Evolutionary conservation across 2,797 vertebrate genomes (phyloP).

Genomic region (Pelodytes ibericus): DNA sequence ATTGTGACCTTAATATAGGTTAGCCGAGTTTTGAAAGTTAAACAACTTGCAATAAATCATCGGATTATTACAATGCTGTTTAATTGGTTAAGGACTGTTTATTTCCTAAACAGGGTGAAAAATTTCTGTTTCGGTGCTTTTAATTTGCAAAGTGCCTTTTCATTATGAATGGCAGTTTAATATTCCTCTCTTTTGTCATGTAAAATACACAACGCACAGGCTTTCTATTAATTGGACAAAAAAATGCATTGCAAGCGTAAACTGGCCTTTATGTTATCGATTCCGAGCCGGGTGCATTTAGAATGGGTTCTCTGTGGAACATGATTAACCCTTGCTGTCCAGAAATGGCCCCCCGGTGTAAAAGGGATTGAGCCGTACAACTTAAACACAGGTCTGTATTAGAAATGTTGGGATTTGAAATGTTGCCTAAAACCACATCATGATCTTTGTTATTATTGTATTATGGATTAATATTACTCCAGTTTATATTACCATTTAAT

Average conservation of each 20-base stretch:
- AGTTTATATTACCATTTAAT: no score
- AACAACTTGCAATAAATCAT: slow-evolving; percentile 99
- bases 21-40: slow-evolving; percentile 99
- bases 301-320: slow-evolving; percentile 74
- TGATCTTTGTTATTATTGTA: no score
- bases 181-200: slow-evolving; percentile 99
- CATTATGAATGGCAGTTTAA: slow-evolving; percentile 99
- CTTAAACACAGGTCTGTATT: no score
- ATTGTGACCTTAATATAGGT: slow-evolving; percentile 99
- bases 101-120: slow-evolving; percentile 96
- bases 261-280: slow-evolving; percentile 83
- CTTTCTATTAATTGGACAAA: slow-evolving; percentile 99
- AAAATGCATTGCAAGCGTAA: slow-evolving; percentile 90
- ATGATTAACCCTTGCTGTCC: slow-evolving; percentile 61
- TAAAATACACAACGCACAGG: slow-evolving; percentile 96
- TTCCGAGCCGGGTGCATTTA: slow-evolving; percentile 73
- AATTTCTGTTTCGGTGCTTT: slow-evolving; percentile 97
- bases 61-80: slow-evolving; percentile 99
- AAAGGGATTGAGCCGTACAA: no score
- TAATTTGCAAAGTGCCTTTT: slow-evolving; percentile 99
- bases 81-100: slow-evolving; percentile 99
- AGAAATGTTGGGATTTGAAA: no score
- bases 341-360: background rate
- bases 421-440: no score
- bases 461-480: no score